Base-by-base conservation (phyloP, 1,140 invertebrate genomes). In the Bemisia tabaci region DNA sequence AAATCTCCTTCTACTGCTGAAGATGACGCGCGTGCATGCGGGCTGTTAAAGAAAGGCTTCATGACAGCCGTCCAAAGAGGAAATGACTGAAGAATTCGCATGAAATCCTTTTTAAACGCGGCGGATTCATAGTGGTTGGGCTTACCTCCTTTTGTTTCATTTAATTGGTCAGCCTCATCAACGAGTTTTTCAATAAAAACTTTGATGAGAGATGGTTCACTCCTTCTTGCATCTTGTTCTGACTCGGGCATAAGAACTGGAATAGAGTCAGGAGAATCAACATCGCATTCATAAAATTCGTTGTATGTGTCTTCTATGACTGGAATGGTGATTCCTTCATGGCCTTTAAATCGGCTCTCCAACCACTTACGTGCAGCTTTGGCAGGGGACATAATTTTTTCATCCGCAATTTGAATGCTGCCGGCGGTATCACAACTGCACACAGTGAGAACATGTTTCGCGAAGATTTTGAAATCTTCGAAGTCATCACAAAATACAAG, bases 81-180 rank as follows among this genome's bases (percentile, higher is more conserved):
- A 22, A 65, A 65, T 24, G 58, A 2, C 26, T 65, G 25, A 60
- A 48, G 26, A 22, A 59, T 12, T 21, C 25, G 58, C 17, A 22
- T 48, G 26, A 65, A 48, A 59, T 65, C 25, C 26, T 60, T 65
- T 26, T n/a, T 25, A 22, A 65, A 60, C 59, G 48, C 64, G 25
- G 25, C 23, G 12, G 26, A 60, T 26, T 26, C 48, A n/a, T 59
- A 65, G 11, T 48, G 25, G 12, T 48, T 59, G 2, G 59, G 24
- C 12, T 48, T 48, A 9, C 5, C 5, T 5, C 5, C 17, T 5
- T 9, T 9, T 48, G 5, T 48, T 48, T 5, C 33, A 48, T 9
- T 48, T 9, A 17, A 48, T 5, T 17, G 5, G 5, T 48, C 33
- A 17, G 33, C 33, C 33, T 48, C 33, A 9, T 48, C 5, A 1